Evolutionary conservation across 2,888 invertebrate genomes (phyloP).

Genomic region (Mythimna albipuncta): DNA sequence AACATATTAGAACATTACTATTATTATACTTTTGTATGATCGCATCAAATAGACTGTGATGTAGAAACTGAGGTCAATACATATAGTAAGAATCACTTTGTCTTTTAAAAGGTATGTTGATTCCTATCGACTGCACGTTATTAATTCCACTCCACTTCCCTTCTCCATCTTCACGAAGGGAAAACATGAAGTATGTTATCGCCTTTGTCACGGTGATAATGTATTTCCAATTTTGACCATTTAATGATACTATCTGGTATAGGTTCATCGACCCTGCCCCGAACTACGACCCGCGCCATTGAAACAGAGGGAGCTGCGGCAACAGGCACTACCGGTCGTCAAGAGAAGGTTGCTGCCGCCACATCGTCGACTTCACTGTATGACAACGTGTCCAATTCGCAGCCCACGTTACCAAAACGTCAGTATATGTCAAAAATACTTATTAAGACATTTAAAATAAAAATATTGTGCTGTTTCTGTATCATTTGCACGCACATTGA

Average conservation of each 20-base stretch:
- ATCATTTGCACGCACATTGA: too few relatives aligned
- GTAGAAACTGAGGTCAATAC: not conserved
- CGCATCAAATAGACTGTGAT: not conserved
- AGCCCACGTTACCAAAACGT: constrained; percentile 88
- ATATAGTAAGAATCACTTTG: not conserved
- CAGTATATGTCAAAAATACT: constrained; percentile 58
- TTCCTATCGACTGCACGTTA: not conserved
- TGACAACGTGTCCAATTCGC: constrained; percentile 93
- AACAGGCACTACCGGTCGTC: constrained; percentile 89
- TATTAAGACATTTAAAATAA: not conserved
- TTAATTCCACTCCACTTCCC: not conserved
- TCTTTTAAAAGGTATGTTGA: not conserved
- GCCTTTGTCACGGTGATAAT: not conserved
- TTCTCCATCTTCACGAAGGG: not conserved
- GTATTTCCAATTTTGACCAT: constrained; percentile 35
- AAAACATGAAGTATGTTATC: constrained; percentile 9
- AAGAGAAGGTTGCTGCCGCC: constrained; percentile 95
- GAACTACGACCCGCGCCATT: constrained; percentile 93
- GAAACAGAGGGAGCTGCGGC: constrained; percentile 91
- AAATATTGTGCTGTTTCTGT: too few relatives aligned
- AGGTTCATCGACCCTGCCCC: constrained; percentile 96
- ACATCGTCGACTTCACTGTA: constrained; percentile 97
- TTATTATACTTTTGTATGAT: not conserved
- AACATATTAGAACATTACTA: not conserved
- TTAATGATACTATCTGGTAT: constrained; percentile 35